Evolutionary conservation across 1,140 invertebrate species (phyloP), one percentile per base, ranked within the genome.

Genomic region (Araneus ventricosus): DNA sequence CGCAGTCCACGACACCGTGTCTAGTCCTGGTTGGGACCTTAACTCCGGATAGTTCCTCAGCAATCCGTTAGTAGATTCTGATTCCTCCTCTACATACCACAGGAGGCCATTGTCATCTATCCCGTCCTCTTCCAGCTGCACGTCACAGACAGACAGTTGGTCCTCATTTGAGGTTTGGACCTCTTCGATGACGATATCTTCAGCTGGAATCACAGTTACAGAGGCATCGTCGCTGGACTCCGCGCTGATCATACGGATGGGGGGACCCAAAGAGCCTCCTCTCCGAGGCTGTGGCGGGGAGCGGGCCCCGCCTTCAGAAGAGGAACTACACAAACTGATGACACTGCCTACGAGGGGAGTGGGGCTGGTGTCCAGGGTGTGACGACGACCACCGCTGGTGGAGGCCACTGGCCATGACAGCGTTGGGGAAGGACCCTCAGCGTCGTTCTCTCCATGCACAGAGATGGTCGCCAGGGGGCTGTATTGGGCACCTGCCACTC

Each of bases 171-270:
- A 8, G 2, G 27, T 30, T 61, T 30, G 52, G 0, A 92, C 61
- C 14, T 92, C 90, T 30, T 92, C 57, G 7, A 86, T 82, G 79
- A 70, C 80, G 17, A 59, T 61, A 22, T 92, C 90, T 27, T 92
- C 90, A 7, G 45, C 79, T 34, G 92, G 45, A 20, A 93, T 61
- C 27, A 93, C 92, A 7, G 92, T 93, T 10, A 70, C 63, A 34
- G 91, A 93, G 24, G 92, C 87, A 57, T 93, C 92, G 22, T 93
- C 92, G 34, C 92, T 93, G 39, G 92, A 93, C 70, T 93, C 92
- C 17, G 91, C 91, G 61, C 92, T 93, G 86, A 93, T 93, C 92
- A 93, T 93, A 4, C 92, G 82, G 30, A 88, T 89, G 52, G 92
- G 92, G 10, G 86, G 85, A 27, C 86, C 85, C 45, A 88, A 52